Evolutionary conservation across 2,888 invertebrate genomes (phyloP), one percentile per base, ranked within the genome.

Genomic region (Tenthredo mesomela): DNA sequence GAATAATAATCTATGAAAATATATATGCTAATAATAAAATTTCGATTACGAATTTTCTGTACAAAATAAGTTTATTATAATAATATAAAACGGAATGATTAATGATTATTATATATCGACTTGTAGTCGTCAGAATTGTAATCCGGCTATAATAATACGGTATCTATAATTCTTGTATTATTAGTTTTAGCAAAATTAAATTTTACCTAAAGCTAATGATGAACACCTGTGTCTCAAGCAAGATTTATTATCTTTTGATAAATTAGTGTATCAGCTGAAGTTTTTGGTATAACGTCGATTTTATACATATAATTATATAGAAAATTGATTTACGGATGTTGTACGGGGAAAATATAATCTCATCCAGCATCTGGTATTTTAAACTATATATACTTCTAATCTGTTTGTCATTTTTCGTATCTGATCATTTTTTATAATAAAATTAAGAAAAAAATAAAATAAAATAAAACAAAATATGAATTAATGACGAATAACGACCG

Each of bases 31-130:
- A n/a, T n/a, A n/a, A n/a, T n/a, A 2, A 54, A n/a, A 6, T 7
- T n/a, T n/a, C n/a, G 54, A 61, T 25, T 61, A 21, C 9, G 25
- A 37, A 37, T 37, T 25, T 12, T 61, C 12, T 61, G 61, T 61
- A 61, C 61, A 61, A 61, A 61, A 61, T 61, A 61, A 25, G 61
- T 61, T 61, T 61, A 25, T 61, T 61, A 61, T n/a, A n/a, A n/a
- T n/a, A 25, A 25, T 54, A 2, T 54, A 54, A n/a, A 54, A 61
- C 12, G 21, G 12, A 61, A 61, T 61, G 21, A 61, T 25, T 61
- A 25, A 61, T 61, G 21, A 61, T 25, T 61, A 61, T 25, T 61
- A 61, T 25, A 12, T 2, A 61, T 15, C 47, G 61, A 61, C 12
- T 25, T 61, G 21, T 61, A 10, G 61, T 12, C 12, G 21, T 61